Conservation (phyloP, 2,797 vertebrate genomes). For the Alosa sapidissima region DNA sequence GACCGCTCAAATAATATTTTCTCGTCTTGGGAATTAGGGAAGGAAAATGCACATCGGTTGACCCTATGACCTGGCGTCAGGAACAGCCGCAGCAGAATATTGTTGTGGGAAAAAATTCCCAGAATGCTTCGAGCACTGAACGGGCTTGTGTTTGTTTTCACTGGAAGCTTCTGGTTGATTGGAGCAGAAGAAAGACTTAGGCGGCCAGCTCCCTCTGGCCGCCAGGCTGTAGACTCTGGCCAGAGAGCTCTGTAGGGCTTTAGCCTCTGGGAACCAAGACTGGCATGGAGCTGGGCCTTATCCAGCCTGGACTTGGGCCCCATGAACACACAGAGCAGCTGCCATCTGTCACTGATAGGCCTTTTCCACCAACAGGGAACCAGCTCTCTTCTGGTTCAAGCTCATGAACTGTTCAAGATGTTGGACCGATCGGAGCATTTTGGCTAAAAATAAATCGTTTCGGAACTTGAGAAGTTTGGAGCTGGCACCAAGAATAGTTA, state of each 20-base stretch:
- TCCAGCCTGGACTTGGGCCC: not conserved
- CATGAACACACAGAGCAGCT: not conserved
- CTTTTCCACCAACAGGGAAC: no score
- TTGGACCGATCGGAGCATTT: no score
- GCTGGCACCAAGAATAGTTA: no score
- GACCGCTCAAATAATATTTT: conserved; percentile 39
- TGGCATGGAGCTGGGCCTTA: not conserved
- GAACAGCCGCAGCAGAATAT: not conserved
- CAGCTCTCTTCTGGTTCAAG: no score
- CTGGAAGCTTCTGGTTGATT: conserved; percentile 41
- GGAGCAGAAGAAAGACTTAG: conserved; percentile 42
- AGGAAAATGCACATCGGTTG: conserved; percentile 37
- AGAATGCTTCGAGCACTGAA: conserved; percentile 34
- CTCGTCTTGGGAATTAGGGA: conserved; percentile 32
- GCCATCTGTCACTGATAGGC: not conserved
- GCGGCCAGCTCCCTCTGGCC: not conserved
- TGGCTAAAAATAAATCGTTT: no score
- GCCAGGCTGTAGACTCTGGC: no score
- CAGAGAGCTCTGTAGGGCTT: conserved; percentile 29
- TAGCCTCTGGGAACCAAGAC: conserved; percentile 23
- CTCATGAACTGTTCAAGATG: no score
- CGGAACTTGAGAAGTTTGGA: no score
- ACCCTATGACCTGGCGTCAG: conserved; percentile 27
- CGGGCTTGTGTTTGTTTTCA: conserved; percentile 46
- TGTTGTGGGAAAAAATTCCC: conserved; percentile 40